phyloP scores from a whole-genome alignment of 2,888 invertebrate species.

The Hirtodrosophila duncani region DNA sequence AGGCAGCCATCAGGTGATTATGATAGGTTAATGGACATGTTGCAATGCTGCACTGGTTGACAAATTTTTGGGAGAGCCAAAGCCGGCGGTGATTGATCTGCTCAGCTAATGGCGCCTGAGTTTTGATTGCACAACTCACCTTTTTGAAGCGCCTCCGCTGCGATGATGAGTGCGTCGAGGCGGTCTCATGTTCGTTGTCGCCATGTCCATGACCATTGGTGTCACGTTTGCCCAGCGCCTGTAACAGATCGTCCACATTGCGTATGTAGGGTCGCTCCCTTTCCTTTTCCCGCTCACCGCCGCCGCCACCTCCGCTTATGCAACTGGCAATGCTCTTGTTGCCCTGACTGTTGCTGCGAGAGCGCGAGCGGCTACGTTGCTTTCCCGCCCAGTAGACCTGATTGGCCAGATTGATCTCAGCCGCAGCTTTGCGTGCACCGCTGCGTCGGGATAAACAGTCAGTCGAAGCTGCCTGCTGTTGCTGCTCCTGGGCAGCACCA shows the following conservation, averaged over 20 bases:
- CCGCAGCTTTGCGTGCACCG: constrained; percentile 66
- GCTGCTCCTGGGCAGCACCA: constrained; percentile 43
- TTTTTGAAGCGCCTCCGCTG: constrained; percentile 71
- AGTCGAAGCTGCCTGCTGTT: constrained; percentile 29
- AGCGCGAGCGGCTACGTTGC: constrained; percentile 67
- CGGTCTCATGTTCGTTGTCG: constrained; percentile 43
- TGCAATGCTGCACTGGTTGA: constrained; percentile 20
- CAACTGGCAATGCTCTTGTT: constrained; percentile 58
- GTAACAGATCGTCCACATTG: constrained; percentile 76
- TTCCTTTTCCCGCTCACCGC: constrained; percentile 14
- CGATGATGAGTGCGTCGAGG: constrained; percentile 66
- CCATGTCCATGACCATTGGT: constrained; percentile 39
- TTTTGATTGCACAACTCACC: constrained; percentile 67
- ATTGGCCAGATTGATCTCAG: constrained; percentile 74
- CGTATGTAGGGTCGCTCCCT: constrained; percentile 66
- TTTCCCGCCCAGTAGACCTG: constrained; percentile 76
- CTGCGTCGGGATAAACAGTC: constrained; percentile 43
- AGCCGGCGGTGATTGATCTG: constrained; percentile 39
- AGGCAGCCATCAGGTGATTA: no score
- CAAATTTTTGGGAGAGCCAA: constrained; percentile 47
- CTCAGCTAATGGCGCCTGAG: no score
- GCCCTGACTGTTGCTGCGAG: constrained; percentile 75
- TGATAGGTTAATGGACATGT: constrained; percentile 27
- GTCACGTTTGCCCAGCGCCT: constrained; percentile 64
- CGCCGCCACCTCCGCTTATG: constrained; percentile 31